Evolutionary conservation across 1,140 invertebrate species (phyloP).

Genomic region (Drosophila tristis): DNA sequence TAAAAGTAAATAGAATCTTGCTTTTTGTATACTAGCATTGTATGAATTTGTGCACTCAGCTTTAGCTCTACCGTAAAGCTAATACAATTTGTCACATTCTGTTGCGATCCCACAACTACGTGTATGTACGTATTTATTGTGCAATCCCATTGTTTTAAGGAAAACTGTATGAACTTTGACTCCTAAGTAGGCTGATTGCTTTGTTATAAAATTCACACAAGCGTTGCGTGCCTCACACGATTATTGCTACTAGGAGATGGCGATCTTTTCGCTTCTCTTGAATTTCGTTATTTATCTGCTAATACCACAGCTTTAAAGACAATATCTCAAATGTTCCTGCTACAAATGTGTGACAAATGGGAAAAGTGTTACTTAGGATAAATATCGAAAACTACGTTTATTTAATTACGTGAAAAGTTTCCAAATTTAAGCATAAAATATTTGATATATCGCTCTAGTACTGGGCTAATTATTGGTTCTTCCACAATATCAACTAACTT

Average conservation of each 20-base stretch:
- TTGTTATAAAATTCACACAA: conserved; percentile 52
- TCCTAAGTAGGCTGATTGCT: conserved; percentile 9
- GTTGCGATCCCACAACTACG: not conserved
- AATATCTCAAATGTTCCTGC: not conserved
- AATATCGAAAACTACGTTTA: not conserved
- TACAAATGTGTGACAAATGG: conserved; percentile 18
- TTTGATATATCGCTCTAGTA: no score
- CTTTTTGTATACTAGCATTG: no score
- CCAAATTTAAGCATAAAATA: no score
- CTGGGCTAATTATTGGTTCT: no score
- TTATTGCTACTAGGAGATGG: conserved; percentile 13
- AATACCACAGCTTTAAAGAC: conserved; percentile 1
- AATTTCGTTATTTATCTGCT: conserved; percentile 32
- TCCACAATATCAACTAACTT: no score
- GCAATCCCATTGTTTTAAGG: conserved; percentile 15
- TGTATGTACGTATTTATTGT: not conserved
- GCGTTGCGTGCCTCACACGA: conserved; percentile 37
- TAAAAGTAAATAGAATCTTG: not conserved
- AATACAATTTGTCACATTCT: not conserved
- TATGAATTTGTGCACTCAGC: no score
- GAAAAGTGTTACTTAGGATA: not conserved
- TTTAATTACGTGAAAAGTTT: not conserved
- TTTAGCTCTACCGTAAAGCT: not conserved
- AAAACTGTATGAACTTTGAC: conserved; percentile 26
- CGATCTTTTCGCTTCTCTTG: conserved; percentile 13